Percentiles rank a stretch among this genome's conserved stretches.
phyloP scores from a whole-genome alignment of 1,140 invertebrate genomes.

The Hyles euphorbiae region DNA sequence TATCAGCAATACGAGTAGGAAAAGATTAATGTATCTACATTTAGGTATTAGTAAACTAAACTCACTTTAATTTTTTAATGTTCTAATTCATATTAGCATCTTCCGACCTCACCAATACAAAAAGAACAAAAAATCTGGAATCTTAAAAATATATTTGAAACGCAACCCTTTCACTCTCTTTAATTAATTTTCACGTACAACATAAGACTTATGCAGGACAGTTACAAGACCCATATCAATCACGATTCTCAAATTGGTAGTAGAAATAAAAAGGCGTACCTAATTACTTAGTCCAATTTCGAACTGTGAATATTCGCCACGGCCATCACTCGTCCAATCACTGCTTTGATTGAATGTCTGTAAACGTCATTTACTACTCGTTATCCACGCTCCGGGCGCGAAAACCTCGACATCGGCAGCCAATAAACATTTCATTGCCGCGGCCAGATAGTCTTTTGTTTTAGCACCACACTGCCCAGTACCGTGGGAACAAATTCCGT shows the following conservation, averaged over 20 bases:
- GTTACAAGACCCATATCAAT: background rate
- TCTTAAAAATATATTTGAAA: too few relatives aligned
- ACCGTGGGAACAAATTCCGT: too few relatives aligned
- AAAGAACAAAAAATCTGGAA: too few relatives aligned
- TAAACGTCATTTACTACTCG: conserved; percentile 57
- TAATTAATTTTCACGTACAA: too few relatives aligned
- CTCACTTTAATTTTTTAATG: too few relatives aligned
- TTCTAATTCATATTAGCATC: too few relatives aligned
- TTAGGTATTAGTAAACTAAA: too few relatives aligned
- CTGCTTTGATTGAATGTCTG: conserved; percentile 54
- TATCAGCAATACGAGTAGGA: too few relatives aligned
- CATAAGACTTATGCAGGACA: too few relatives aligned
- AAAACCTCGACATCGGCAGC: conserved; percentile 31
- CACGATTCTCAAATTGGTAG: background rate
- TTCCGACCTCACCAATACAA: too few relatives aligned
- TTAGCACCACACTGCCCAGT: conserved; percentile 3
- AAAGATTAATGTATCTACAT: too few relatives aligned
- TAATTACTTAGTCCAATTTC: conserved; percentile 22
- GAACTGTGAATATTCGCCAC: conserved; percentile 11
- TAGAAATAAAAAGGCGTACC: conserved; percentile 1
- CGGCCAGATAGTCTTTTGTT: conserved; percentile 26
- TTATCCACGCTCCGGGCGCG: conserved; percentile 50
- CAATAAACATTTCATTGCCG: conserved; percentile 57
- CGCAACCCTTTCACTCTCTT: too few relatives aligned
- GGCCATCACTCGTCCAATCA: conserved; percentile 43